phyloP scores from a whole-genome alignment of 2,888 invertebrate genomes.

The Maniola hyperantus region DNA sequence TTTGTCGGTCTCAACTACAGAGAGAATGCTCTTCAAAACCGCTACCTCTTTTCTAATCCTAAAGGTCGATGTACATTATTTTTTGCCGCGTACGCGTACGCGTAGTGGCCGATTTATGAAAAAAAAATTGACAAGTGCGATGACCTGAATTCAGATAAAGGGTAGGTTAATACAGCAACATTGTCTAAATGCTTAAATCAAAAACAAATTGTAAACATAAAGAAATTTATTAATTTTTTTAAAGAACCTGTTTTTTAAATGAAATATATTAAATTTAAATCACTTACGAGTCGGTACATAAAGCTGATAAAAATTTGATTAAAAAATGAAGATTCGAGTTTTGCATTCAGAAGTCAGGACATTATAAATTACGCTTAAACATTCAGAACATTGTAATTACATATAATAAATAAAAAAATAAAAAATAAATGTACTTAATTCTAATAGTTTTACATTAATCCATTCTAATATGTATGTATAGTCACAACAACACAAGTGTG shows the following conservation, averaged over 20 bases:
- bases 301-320: not conserved
- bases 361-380: not conserved
- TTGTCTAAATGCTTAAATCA: not conserved
- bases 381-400: too few relatives aligned
- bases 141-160: not conserved
- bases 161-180: not conserved
- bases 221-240: constrained; percentile 11
- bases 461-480: too few relatives aligned
- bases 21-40: too few relatives aligned
- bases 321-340: constrained; percentile 4
- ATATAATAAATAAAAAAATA: too few relatives aligned
- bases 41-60: too few relatives aligned
- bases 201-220: constrained; percentile 5
- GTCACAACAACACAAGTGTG: too few relatives aligned
- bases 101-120: not conserved
- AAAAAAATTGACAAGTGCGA: too few relatives aligned
- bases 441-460: too few relatives aligned
- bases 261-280: constrained; percentile 18
- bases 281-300: not conserved
- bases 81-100: too few relatives aligned
- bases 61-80: too few relatives aligned
- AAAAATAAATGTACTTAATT: too few relatives aligned
- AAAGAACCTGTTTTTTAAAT: not conserved
- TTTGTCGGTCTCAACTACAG: too few relatives aligned
- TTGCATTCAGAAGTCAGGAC: not conserved